phyloP scores from a whole-genome alignment of 2,797 vertebrate species.

The Mus caroli region DNA sequence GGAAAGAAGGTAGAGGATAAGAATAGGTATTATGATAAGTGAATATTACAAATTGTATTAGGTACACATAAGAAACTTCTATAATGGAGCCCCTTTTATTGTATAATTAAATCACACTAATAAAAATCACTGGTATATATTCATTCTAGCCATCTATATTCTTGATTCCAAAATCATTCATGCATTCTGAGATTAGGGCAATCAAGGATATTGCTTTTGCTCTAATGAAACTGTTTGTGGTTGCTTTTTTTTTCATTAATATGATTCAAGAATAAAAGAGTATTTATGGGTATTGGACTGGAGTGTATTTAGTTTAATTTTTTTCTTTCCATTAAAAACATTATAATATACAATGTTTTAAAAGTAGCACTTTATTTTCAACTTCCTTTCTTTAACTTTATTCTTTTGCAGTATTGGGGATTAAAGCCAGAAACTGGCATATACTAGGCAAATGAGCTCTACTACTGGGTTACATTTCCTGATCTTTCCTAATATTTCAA shows the following conservation, averaged over 20 bases:
- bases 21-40: background rate
- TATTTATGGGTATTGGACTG: background rate
- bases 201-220: background rate
- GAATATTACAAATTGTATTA: background rate
- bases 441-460: background rate
- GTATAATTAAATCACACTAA: background rate
- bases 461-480: background rate
- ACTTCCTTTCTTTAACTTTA: background rate
- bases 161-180: background rate
- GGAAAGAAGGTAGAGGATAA: background rate
- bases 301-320: background rate
- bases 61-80: background rate
- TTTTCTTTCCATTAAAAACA: background rate
- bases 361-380: background rate
- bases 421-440: background rate
- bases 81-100: background rate
- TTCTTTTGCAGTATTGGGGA: background rate
- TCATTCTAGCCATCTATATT: background rate
- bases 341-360: background rate
- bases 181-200: slow-evolving; percentile 39
- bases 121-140: background rate
- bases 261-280: background rate
- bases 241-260: slow-evolving; percentile 10
- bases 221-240: background rate
- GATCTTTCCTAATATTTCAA: background rate